Conservation (phyloP, 2,797 vertebrate species). For the Sebastes nivosus region DNA sequence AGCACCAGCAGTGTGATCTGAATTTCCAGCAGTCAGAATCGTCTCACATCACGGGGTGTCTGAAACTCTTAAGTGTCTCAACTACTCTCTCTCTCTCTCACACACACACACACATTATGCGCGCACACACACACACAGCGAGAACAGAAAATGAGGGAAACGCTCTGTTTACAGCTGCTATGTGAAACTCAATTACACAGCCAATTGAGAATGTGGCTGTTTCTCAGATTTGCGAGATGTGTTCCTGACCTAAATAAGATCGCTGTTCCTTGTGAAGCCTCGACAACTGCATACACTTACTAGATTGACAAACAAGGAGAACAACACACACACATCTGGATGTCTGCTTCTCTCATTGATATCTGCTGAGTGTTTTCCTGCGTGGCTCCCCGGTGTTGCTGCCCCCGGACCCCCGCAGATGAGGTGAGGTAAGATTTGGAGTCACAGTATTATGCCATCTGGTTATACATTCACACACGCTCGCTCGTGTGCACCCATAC, state of each 20-base stretch:
- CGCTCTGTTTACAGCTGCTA: conserved; percentile 59
- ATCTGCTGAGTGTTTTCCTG: conserved; percentile 68
- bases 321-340: conserved; percentile 55
- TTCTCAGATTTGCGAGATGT: conserved; percentile 58
- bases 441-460: conserved; percentile 64
- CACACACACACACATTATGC: not conserved
- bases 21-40: conserved; percentile 44
- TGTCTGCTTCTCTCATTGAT: conserved; percentile 52
- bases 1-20: conserved; percentile 46
- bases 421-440: conserved; percentile 78
- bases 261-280: conserved; percentile 30
- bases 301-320: conserved; percentile 47
- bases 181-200: conserved; percentile 76
- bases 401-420: conserved; percentile 56
- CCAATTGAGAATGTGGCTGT: conserved; percentile 64
- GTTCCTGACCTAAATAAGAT: conserved; percentile 57
- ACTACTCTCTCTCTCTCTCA: not conserved
- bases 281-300: conserved; percentile 49
- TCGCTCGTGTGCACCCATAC: conserved; percentile 41
- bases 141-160: conserved; percentile 28
- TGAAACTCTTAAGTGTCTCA: conserved; percentile 40
- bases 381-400: conserved; percentile 45
- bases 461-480: conserved; percentile 64
- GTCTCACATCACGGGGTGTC: conserved; percentile 51
- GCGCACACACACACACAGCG: not conserved